Evolutionary conservation across 2,113 vertebrate species (phyloP).

Genomic region (Petromus typicus): DNA sequence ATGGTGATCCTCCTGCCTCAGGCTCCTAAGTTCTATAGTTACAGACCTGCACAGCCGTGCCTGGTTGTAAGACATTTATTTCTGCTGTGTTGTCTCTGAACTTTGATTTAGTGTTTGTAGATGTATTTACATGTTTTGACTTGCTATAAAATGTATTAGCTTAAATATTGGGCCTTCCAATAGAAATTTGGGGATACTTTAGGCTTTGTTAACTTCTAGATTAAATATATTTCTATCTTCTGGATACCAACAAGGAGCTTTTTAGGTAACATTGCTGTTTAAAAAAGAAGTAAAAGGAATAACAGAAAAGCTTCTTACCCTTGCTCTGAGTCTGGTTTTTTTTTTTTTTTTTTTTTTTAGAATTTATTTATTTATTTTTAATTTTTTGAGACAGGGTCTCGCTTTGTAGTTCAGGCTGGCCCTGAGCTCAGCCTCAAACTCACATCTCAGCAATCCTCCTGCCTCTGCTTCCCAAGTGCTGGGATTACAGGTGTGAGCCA

Average conservation of each 20-base stretch:
- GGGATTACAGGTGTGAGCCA: too few relatives aligned
- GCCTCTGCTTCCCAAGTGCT: too few relatives aligned
- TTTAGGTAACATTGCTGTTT: neutral
- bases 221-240: neutral
- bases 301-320: neutral
- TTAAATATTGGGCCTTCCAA: neutral
- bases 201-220: neutral
- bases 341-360: too few relatives aligned
- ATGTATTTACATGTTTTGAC: slow-evolving; percentile 53
- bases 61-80: neutral
- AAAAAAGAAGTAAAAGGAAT: neutral
- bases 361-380: too few relatives aligned
- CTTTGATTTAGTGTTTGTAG: slow-evolving; percentile 93
- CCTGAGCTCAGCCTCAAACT: too few relatives aligned
- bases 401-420: too few relatives aligned
- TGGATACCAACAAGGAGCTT: neutral
- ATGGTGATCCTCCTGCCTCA: neutral
- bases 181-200: slow-evolving; percentile 4
- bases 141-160: neutral
- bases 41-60: neutral
- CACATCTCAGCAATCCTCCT: too few relatives aligned
- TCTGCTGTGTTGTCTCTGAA: slow-evolving; percentile 87
- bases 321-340: slow-evolving; percentile 6
- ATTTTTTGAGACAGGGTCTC: too few relatives aligned
- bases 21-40: neutral